Base-by-base conservation (phyloP, 2,888 invertebrate species). In the Augochlorella aurata region DNA sequence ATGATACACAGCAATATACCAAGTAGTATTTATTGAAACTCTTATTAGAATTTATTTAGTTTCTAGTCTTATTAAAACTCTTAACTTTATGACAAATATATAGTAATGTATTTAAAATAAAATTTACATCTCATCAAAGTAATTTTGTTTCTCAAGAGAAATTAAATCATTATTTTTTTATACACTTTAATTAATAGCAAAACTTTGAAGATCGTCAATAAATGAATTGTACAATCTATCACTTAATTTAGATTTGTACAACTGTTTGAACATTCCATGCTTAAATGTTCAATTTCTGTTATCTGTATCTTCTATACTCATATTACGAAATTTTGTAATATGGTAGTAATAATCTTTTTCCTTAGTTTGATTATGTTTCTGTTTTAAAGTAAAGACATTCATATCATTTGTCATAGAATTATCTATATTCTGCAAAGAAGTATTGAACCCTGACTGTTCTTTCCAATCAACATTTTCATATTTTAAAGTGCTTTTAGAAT, bases 301-400 rank as follows among this genome's bases (percentile, higher is more conserved):
- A n/a, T n/a, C n/a, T n/a, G n/a, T n/a, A 52, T 70, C 45, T 77
- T 81, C 75, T 21, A 81, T 54, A 47, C 54, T 80, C 21, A 50
- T 80, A 44, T 80, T 58, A 54, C 9, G 5, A 1, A 29, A 21
- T 45, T 4, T n/a, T 21, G 63, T 63, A 14, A 52, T 50, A 14
- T 47, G 61, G 10, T 44, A 3, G 3, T 49, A 24, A 21, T 16
- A 45, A 1, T 44, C 0, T 45, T 65, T 75, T 12, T 38, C 18
- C 5, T n/a, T 1, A 18, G 47, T 61, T 71, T 52, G 50, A 24
- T 61, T 12, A 52, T 12, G 47, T 49, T 75, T 69, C 10, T 49
- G 0, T 4, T 66, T 14, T 18, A 16, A 61, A 24, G n/a, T 12
- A 24, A 52, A 2, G 18, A 76, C 44, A 50, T 75, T 68, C 10